A percentile compares a stretch with the other conserved stretches of the same genome.
Evolutionary conservation across 2,888 invertebrate genomes (phyloP).

Genomic region (Nymphalis c-album): DNA sequence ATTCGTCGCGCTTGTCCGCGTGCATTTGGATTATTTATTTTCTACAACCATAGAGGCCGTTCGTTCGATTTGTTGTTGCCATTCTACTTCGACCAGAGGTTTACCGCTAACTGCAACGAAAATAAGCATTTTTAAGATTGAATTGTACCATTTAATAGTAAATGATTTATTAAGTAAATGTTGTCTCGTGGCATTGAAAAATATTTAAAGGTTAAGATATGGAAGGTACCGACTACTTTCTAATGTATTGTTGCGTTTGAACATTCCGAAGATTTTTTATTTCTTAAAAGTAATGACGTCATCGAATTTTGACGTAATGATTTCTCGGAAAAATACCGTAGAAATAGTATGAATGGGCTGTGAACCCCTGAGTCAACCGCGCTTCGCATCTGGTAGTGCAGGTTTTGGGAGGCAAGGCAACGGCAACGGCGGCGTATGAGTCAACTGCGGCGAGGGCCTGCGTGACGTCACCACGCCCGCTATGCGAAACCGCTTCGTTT

Average conservation of each 20-base stretch:
- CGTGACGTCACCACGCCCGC: conserved; percentile 60
- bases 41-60: conserved; percentile 29
- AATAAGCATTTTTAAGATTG: neutral
- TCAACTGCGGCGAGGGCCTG: conserved; percentile 27
- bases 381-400: conserved; percentile 23
- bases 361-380: conserved; percentile 27
- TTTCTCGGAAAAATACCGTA: conserved; percentile 21
- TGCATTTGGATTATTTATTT: conserved; percentile 22
- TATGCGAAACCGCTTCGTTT: conserved; percentile 48
- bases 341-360: conserved; percentile 30
- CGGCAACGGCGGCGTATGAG: conserved; percentile 27
- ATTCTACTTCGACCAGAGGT: conserved; percentile 9
- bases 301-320: neutral
- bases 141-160: neutral
- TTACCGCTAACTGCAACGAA: conserved; percentile 23
- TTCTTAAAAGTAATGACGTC: neutral
- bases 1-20: conserved; percentile 9
- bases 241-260: neutral
- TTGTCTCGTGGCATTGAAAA: neutral
- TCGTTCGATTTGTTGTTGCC: conserved; percentile 21
- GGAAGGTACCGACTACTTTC: neutral
- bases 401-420: conserved; percentile 24
- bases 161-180: neutral
- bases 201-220: neutral
- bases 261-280: neutral